A percentile compares a stretch with the other conserved stretches of the same genome.
phyloP scores from a whole-genome alignment of 2,113 vertebrate genomes.

The Microcebus griseorufus region DNA sequence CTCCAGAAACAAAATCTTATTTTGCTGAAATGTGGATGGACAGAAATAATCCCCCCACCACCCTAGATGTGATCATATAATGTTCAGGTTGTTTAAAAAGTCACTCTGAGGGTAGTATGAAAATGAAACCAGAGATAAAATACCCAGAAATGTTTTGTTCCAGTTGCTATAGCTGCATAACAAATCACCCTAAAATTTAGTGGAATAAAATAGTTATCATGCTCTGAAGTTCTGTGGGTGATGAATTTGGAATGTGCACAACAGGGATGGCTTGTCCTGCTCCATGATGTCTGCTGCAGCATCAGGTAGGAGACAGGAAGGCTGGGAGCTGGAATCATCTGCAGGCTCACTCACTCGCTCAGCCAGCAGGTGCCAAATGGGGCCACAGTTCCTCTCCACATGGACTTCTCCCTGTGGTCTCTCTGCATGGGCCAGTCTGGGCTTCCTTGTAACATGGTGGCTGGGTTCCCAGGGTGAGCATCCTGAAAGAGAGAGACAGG shows the following conservation, averaged over 20 bases:
- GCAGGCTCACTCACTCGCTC: background rate
- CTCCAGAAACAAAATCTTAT: constrained; percentile 3
- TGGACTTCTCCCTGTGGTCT: background rate
- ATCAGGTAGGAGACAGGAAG: background rate
- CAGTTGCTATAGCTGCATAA: background rate
- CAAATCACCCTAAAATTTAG: background rate
- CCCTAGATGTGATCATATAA: background rate
- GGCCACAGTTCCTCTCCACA: background rate
- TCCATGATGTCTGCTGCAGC: background rate
- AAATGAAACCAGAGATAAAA: background rate
- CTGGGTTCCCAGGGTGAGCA: background rate
- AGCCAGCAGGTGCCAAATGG: background rate
- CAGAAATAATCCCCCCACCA: background rate
- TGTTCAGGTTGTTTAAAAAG: constrained; percentile 28
- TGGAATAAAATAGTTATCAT: background rate
- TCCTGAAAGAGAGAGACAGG: background rate
- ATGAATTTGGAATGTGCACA: background rate
- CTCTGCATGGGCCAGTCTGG: background rate
- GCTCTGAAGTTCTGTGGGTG: background rate
- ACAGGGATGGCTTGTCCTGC: background rate
- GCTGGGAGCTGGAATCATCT: background rate
- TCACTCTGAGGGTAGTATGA: background rate
- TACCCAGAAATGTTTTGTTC: background rate
- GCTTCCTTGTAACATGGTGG: background rate
- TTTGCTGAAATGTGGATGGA: background rate